These are phyloP conservation scores for Megathymus violae DNA, from an alignment of 1,140 invertebrate genomes.

Conservation along the genomic window DNA sequence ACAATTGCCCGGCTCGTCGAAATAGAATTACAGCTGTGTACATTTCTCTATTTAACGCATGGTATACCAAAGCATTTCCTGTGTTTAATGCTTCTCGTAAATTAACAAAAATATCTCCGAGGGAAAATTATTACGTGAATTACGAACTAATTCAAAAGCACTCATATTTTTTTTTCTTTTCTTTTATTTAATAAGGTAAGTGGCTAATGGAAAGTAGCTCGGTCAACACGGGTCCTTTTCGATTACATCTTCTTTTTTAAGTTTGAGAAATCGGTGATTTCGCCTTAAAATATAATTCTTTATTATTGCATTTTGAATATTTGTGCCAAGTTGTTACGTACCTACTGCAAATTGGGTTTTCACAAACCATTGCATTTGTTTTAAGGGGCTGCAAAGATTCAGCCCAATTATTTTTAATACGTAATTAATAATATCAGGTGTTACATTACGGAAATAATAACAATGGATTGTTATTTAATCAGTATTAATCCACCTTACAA, in stretches of 20 bases:
- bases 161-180: constrained; percentile 7
- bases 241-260: background rate
- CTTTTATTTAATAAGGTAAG: constrained; percentile 12
- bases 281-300: too few species aligned
- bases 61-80: constrained; percentile 15
- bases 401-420: too few species aligned
- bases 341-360: too few species aligned
- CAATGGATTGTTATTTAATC: too few species aligned
- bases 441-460: too few species aligned
- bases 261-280: background rate
- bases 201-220: constrained; percentile 12
- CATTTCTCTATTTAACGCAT: constrained; percentile 31
- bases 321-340: too few species aligned
- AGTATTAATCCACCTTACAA: too few species aligned
- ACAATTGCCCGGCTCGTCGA: constrained; percentile 12
- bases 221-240: background rate
- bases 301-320: too few species aligned
- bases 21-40: constrained; percentile 23
- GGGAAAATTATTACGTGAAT: constrained; percentile 24
- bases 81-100: constrained; percentile 19
- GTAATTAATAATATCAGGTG: too few species aligned
- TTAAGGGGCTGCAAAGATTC: too few species aligned
- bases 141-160: constrained; percentile 11
- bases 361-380: too few species aligned
- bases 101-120: constrained; percentile 19